Evolutionary conservation across 2,888 invertebrate species (phyloP), one percentile per base, ranked within the genome.

Genomic region (Epsilonema sp.): DNA sequence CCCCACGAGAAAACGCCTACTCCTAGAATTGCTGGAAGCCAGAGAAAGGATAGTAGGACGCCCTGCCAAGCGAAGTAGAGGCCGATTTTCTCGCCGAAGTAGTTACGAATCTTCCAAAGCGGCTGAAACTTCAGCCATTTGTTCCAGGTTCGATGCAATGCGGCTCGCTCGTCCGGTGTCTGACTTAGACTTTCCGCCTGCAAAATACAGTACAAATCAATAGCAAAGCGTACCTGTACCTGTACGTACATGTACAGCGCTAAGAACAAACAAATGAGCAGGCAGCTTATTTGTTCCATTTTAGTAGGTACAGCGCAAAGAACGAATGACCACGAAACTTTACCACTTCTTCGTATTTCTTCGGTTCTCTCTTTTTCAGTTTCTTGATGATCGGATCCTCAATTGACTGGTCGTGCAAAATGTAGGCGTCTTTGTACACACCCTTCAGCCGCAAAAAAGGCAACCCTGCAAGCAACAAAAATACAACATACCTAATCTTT

Each of bases 11-110:
- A 67, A 5, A 65, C 55, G 39, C 53, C 55, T 20, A 67, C 25
- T 4, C 67, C 67, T 53, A 66, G 58, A 2, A 67, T 1, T 44
- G 63, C 61, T 1, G 67, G 67, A 2, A 67, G 48, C 63, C 64
- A 64, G 19, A 67, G 54, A 1, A 65, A 56, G 2, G 58, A 53
- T 3, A 62, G 60, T 11, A 67, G 51, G 41, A 56, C 56, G 0
- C 67, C 67, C 4, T 61, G 57, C 67, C 67, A 67, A 3, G 66
- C 67, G 56, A 67, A 67, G 49, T 67, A 67, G 26, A 67, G 57
- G 0, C 59, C 66, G 48, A 67, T 64, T 51, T 64, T 65, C 53
- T 67, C 66, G 3, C 67, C 67, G 54, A 67, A 67, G 51, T 67
- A 67, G 51, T 67, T 61, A 23, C 67, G 53, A 8, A 67, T 63